These are phyloP conservation scores for Streptopelia turtur DNA, from an alignment of 2,797 vertebrate species.

Conservation along the genomic window DNA sequence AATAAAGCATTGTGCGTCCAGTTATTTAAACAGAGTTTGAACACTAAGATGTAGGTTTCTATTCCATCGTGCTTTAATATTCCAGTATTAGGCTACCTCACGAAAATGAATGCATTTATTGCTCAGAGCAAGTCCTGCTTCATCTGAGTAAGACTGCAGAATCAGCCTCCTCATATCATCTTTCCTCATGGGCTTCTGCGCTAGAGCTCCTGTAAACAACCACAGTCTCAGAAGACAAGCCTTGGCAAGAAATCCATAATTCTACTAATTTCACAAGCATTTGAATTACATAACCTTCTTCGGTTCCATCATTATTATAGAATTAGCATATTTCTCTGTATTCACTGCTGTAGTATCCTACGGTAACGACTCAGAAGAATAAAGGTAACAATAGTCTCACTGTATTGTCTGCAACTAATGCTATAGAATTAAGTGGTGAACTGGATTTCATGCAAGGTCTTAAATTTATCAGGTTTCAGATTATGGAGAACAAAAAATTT, in stretches of 20 bases:
- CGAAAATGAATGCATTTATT: neutral
- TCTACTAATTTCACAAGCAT: conserved; percentile 28
- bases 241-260: conserved; percentile 44
- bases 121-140: conserved; percentile 22
- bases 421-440: neutral
- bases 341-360: neutral
- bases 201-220: conserved; percentile 43
- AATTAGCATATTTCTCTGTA: neutral
- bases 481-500: neutral
- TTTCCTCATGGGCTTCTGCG: conserved; percentile 6
- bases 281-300: neutral
- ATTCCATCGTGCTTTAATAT: neutral
- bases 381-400: neutral
- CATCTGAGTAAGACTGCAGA: neutral
- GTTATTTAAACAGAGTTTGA: neutral
- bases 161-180: conserved; percentile 4
- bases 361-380: neutral
- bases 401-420: neutral
- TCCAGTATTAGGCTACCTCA: neutral
- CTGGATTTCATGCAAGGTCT: neutral
- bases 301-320: neutral
- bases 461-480: neutral
- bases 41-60: neutral
- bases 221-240: conserved; percentile 36
- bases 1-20: neutral